Evolutionary conservation across 2,797 vertebrate genomes (phyloP), one percentile per base, ranked within the genome.

Genomic region (Rachycentron canadum): DNA sequence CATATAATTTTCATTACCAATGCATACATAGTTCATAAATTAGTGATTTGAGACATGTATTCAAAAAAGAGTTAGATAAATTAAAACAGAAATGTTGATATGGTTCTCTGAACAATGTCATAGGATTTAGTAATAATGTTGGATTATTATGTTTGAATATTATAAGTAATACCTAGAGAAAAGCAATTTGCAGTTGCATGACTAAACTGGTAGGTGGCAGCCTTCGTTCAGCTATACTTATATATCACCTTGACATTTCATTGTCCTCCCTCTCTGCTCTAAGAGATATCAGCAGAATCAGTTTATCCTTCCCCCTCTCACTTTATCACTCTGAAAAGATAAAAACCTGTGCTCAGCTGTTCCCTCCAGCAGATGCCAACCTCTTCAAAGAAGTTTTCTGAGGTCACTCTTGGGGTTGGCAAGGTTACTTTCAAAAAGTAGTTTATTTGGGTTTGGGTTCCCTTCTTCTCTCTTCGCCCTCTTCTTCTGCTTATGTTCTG

Each of bases 321-420:
- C 61, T 71, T 70, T 78, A 81, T 89, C 52, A 5, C 60, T 77
- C 45, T 64, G 43, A 56, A 43, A 72, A 69, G 72, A 85, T 76
- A 82, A 79, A n/a, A 36, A 78, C 40, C 7, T 8, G 53, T 53
- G 55, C 41, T 74, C 63, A 41, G 28, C 50, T 70, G 56, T 68
- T 68, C n/a, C 71, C 68, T 76, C 23, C 34, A 76, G 69, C 69
- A 26, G 53, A 66, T 38, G 2, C 40, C 25, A 25, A 41, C 73
- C 40, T 41, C 5, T 40, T 28, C 9, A 69, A 7, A 55, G 2
- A 40, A 2, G 2, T 50, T 81, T 52, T 58, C 16, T 14, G 21
- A 38, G 26, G 61, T 52, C 23, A 36, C 38, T 28, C 25, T 49
- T 40, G 3, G 10, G 26, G 38, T 63, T 58, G 28, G 25, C 38